phyloP scores from a whole-genome alignment of 2,797 vertebrate species.

The Danio albolineatus region DNA sequence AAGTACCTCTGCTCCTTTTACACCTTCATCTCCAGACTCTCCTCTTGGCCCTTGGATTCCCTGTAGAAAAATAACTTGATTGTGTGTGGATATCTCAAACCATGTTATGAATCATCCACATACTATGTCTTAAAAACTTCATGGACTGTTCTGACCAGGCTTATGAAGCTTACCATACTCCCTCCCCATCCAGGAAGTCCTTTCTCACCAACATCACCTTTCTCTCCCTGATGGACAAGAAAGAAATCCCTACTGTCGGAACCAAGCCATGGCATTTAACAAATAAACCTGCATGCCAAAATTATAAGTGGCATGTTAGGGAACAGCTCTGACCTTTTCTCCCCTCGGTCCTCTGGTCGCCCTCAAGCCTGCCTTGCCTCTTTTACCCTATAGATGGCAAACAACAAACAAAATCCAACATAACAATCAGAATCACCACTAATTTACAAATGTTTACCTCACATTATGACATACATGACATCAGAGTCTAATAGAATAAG shows the following conservation, averaged over 20 bases:
- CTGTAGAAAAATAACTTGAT: conserved; percentile 65
- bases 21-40: conserved; percentile 75
- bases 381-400: conserved; percentile 79
- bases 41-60: conserved; percentile 82
- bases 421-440: not conserved
- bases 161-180: conserved; percentile 77
- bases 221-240: conserved; percentile 76
- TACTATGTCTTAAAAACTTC: not conserved
- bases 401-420: not conserved
- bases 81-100: too few relatives aligned
- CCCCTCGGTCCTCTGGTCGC: conserved; percentile 81
- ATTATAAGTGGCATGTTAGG: conserved; percentile 9
- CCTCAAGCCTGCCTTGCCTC: conserved; percentile 82
- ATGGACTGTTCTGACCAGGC: not conserved
- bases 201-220: conserved; percentile 74
- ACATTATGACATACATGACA: not conserved
- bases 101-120: not conserved
- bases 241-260: conserved; percentile 31
- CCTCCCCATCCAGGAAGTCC: conserved; percentile 84
- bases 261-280: not conserved
- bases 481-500: not conserved
- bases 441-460: not conserved
- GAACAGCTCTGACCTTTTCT: conserved; percentile 78
- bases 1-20: conserved; percentile 81
- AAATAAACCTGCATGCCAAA: not conserved